Percentiles rank a stretch among this genome's conserved stretches.
These are phyloP conservation scores for Carcina quercana DNA, from an alignment of 2,888 invertebrate species.

Conservation along the genomic window DNA sequence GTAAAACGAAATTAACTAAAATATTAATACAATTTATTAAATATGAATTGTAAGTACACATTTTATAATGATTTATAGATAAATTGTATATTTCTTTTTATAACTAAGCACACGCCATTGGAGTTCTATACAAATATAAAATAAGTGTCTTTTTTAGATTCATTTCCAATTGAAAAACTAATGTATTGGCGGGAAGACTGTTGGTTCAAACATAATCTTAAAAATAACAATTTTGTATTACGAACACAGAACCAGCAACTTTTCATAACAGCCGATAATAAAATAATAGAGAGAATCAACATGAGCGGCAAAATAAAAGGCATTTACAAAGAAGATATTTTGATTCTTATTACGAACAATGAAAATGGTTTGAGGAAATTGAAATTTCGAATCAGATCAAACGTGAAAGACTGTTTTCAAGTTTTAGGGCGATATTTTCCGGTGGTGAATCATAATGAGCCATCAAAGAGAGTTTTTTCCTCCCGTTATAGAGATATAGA, in stretches of 20 bases:
- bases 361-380: constrained; percentile 43
- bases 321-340: constrained; percentile 44
- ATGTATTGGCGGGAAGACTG: constrained; percentile 39
- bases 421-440: constrained; percentile 40
- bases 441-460: constrained; percentile 29
- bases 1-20: too few relatives aligned
- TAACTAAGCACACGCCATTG: too few relatives aligned
- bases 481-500: constrained; percentile 35
- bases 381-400: constrained; percentile 45
- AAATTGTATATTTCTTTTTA: too few relatives aligned
- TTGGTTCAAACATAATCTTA: constrained; percentile 40
- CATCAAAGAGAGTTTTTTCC: constrained; percentile 13
- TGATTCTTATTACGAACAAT: constrained; percentile 38
- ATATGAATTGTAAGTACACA: too few relatives aligned
- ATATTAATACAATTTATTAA: too few relatives aligned
- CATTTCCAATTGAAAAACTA: constrained; percentile 42
- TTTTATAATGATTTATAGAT: too few relatives aligned
- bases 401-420: constrained; percentile 28
- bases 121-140: too few relatives aligned
- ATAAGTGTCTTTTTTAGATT: constrained; percentile 31
- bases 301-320: constrained; percentile 49
- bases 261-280: constrained; percentile 34
- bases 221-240: constrained; percentile 23
- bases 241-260: constrained; percentile 45
- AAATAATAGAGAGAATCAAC: constrained; percentile 48